Evolutionary conservation across 1,140 invertebrate species (phyloP).

Genomic region (Danaus plexippus): DNA sequence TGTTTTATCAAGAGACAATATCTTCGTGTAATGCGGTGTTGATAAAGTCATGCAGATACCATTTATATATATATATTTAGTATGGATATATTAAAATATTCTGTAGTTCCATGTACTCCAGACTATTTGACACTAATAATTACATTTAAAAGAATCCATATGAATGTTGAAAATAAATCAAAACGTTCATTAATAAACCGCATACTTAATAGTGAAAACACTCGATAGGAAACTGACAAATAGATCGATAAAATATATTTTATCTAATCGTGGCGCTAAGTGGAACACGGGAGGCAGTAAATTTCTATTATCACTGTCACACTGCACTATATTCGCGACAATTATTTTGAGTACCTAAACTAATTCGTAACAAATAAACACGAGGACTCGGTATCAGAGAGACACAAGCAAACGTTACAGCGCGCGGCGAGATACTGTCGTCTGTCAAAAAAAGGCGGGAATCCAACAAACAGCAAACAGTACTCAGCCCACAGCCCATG

Average conservation of each 20-base stretch:
- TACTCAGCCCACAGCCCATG: too few species aligned
- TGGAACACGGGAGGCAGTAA: conserved; percentile 26
- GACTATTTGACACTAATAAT: too few species aligned
- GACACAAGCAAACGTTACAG: conserved; percentile 21
- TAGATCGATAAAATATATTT: conserved; percentile 20
- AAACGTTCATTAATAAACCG: too few species aligned
- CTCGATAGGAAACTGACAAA: conserved; percentile 14
- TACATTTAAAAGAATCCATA: too few species aligned
- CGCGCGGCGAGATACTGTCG: conserved; percentile 31
- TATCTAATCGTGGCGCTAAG: conserved; percentile 35
- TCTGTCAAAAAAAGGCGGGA: conserved; percentile 35
- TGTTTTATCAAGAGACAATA: too few species aligned
- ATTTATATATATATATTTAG: too few species aligned
- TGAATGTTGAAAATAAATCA: too few species aligned
- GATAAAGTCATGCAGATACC: too few species aligned
- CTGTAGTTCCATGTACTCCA: too few species aligned
- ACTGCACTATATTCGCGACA: conserved; percentile 32
- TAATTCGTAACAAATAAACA: conserved; percentile 3
- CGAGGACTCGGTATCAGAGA: conserved; percentile 16
- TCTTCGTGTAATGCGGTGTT: too few species aligned
- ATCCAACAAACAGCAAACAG: conserved; percentile 9
- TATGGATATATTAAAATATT: too few species aligned
- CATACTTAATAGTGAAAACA: conserved; percentile 3
- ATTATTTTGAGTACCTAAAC: conserved; percentile 22
- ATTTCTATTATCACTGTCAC: conserved; percentile 43